Base-by-base conservation (phyloP, 2,888 invertebrate species). In the Ellobium chinense region DNA sequence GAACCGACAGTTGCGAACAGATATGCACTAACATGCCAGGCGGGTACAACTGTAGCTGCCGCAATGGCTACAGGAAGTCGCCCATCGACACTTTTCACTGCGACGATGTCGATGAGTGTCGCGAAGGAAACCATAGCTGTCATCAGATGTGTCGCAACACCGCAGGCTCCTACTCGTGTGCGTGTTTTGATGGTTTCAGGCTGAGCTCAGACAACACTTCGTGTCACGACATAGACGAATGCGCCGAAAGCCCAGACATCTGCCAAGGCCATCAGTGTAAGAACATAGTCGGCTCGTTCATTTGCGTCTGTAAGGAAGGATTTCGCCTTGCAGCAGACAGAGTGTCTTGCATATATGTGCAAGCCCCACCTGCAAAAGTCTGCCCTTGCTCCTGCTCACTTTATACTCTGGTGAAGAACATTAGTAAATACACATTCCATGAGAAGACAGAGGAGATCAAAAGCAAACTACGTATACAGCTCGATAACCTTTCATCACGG, bases 141-240 rank as follows among this genome's bases (percentile, higher is more conserved):
- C 37, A 75, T 14, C 81, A 82, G 7, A 66, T 54, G 5, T 86
- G 87, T 27, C 75, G 78, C 63, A 85, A 87, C 70, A 77, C 73
- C 12, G 73, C 36, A 2, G 86, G 86, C 2, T 82, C 81, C n/a
- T 85, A 78, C 68, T 69, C 60, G 27, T 86, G 86, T 54, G 66
- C 65, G 18, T 88, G 86, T 81, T 60, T 66, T 1, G 72, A 34
- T 34, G 88, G 88, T 24, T 86, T 80, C 54, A 18, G 29, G 1
- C 65, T 87, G 1, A 78, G 46, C 31, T 21, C 31, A 14, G 83
- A 84, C 69, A 63, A 74, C 31, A 62, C 74, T 7, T 31, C 63
- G 24, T 74, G 74, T n/a, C 5, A 29, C 18, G 74, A 74, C 29
- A 46, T 74, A 1, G 46, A 63, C 27, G 63, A 63, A 63, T 31